A percentile compares a stretch with the other conserved stretches of the same genome.
phyloP scores from a whole-genome alignment of 2,888 invertebrate species.

The Acronicta psi region DNA sequence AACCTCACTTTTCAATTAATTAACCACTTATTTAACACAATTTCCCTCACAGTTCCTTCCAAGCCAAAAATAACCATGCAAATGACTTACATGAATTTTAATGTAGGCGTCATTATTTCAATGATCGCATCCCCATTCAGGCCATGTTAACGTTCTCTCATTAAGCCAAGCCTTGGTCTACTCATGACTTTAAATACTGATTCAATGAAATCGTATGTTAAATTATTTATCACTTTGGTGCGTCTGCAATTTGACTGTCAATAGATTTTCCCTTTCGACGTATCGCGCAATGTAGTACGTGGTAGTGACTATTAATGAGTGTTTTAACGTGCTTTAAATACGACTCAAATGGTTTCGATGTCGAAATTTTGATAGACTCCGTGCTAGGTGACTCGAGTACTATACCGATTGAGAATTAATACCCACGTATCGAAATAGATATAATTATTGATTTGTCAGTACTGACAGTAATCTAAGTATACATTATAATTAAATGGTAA shows the following conservation, averaged over 20 bases:
- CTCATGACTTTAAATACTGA: conserved; percentile 43
- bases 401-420: no score
- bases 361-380: neutral
- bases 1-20: conserved; percentile 5
- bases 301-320: conserved; percentile 35
- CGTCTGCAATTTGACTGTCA: conserved; percentile 53
- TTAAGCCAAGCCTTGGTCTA: conserved; percentile 53
- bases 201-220: conserved; percentile 54
- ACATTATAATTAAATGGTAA: no score
- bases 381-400: no score
- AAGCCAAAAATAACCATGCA: conserved; percentile 44
- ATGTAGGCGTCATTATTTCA: conserved; percentile 45
- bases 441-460: no score
- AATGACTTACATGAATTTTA: conserved; percentile 45
- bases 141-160: conserved; percentile 47
- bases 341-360: conserved; percentile 19
- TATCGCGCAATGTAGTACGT: conserved; percentile 41
- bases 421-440: no score
- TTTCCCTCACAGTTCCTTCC: conserved; percentile 32
- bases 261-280: conserved; percentile 58
- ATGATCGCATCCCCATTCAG: conserved; percentile 53
- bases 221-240: conserved; percentile 52
- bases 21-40: conserved; percentile 21
- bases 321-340: conserved; percentile 13
- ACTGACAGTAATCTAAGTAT: no score